These are phyloP conservation scores for Baronia brevicornis DNA, from an alignment of 2,888 invertebrate genomes.

Conservation along the genomic window DNA sequence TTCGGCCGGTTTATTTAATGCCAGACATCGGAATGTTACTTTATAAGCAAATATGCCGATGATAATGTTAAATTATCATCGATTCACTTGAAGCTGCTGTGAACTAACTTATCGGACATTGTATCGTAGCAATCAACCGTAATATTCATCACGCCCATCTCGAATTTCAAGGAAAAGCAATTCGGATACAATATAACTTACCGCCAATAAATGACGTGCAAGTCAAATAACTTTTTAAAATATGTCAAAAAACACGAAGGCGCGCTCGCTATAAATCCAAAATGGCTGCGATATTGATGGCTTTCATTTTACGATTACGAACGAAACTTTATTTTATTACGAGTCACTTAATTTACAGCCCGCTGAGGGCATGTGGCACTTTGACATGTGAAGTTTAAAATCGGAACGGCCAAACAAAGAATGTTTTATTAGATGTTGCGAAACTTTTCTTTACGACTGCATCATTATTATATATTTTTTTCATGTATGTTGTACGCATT, in stretches of 20 bases:
- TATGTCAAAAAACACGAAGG: conserved; percentile 32
- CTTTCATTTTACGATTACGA: conserved; percentile 55
- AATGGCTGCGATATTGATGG: conserved; percentile 49
- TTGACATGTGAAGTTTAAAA: conserved; percentile 27
- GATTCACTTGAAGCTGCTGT: conserved; percentile 16
- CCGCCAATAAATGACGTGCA: conserved; percentile 33
- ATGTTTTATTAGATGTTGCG: conserved; percentile 23
- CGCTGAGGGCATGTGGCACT: conserved; percentile 31
- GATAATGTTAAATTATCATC: conserved; percentile 4
- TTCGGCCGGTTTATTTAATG: conserved; percentile 15
- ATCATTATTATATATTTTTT: conserved; percentile 2
- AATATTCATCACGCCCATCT: conserved; percentile 33
- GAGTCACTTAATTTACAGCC: conserved; percentile 41
- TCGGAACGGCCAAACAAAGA: conserved; percentile 18
- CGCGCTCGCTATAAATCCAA: conserved; percentile 43
- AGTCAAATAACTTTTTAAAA: conserved; percentile 38
- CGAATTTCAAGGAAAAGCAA: conserved; percentile 28
- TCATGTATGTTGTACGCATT: too few relatives aligned
- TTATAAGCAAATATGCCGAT: conserved; percentile 5
- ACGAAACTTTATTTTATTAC: conserved; percentile 41
- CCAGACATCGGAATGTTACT: conserved; percentile 15
- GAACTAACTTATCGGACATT: conserved; percentile 31
- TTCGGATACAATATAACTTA: conserved; percentile 34
- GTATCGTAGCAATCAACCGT: conserved; percentile 34
- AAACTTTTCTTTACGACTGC: conserved; percentile 16